phyloP scores from a whole-genome alignment of 2,797 vertebrate species.

The Peromyscus aztecus region DNA sequence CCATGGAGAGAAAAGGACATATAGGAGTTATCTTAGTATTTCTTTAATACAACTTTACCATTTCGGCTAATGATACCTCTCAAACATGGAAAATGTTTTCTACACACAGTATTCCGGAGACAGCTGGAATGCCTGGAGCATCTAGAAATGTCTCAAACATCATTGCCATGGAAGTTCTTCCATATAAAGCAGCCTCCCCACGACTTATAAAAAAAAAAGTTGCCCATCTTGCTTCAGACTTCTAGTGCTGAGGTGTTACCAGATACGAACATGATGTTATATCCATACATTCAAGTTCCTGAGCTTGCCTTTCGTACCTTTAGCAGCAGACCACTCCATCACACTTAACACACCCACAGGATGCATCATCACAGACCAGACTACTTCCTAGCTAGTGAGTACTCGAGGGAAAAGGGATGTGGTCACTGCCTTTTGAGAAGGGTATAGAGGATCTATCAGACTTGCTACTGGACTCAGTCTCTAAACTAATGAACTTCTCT shows the following conservation, averaged over 20 bases:
- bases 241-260: background rate
- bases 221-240: slow-evolving; percentile 10
- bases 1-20: background rate
- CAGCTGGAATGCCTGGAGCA: background rate
- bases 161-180: background rate
- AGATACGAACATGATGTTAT: background rate
- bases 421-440: background rate
- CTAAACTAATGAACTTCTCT: slow-evolving; percentile 29
- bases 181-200: background rate
- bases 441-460: background rate
- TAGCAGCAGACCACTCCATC: background rate
- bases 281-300: background rate
- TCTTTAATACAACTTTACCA: background rate
- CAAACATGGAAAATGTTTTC: background rate
- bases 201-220: background rate
- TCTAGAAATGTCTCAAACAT: slow-evolving; percentile 19
- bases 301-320: background rate
- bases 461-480: background rate
- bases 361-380: background rate
- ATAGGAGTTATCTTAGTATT: background rate
- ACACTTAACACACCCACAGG: background rate
- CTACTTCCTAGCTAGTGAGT: background rate
- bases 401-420: background rate
- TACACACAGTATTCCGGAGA: background rate
- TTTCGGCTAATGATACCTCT: background rate